Base-by-base conservation (phyloP, 2,113 vertebrate species). In the Prolemur simus region DNA sequence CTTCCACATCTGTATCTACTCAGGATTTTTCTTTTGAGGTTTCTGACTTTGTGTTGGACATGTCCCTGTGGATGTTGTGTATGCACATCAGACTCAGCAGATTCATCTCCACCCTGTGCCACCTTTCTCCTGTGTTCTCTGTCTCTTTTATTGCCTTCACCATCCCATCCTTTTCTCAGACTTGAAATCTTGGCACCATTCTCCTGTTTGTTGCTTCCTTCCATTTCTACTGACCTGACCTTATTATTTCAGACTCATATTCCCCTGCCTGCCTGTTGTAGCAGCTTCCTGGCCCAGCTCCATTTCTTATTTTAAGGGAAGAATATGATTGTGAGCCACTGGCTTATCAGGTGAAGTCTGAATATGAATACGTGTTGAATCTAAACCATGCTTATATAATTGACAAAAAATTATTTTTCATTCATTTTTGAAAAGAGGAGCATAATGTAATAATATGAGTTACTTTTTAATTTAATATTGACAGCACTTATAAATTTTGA, bases 381-480 rank as follows among this genome's bases (percentile, higher is more conserved):
- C 5, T 37, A 86, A 92, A 74, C 23, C 18, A 91, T 64, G 17
- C 20, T 39, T 66, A 81, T 82, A 23, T 60, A 94, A 88, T 76
- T 74, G 56, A 9, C 29, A 85, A 95, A 90, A 78, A 37, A 45
- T 68, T 93, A 12, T 14, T 93, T 94, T 81, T 87, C 34, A 78
- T 85, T 92, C 1, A 78, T 49, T 74, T 87, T 95, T 94, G 25
- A 81, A 89, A 27, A 77, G 23, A 60, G 32, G 34, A 95, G 34
- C 14, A 56, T 60, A 74, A 80, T 78, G 27, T 63, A 95, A 54
- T 69, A 80, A 66, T 87, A 88, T 27, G 27, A 73, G 60, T 81
- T 95, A 58, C 83, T 73, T 96, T 91, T 91, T 49, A 90, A 27
- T 84, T 73, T 92, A 91, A 37, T 96, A 49, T 81, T 95, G 45